Conservation (phyloP, 2,888 invertebrate genomes). For the Tridacna crocea region DNA sequence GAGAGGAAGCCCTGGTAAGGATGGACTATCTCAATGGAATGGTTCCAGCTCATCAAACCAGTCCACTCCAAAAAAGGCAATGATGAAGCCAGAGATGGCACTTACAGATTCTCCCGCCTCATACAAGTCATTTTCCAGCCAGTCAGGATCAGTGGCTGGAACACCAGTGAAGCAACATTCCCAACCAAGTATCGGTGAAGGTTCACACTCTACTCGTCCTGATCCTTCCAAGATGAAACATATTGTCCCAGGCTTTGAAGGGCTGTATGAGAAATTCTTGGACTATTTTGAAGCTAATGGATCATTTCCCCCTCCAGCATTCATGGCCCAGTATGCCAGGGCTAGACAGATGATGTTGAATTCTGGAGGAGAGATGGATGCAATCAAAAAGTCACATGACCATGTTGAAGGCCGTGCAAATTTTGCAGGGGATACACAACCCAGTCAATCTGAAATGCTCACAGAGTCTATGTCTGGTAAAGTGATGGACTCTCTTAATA, state of each 20-base stretch:
- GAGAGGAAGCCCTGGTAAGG: conserved; percentile 12
- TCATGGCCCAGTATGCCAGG: conserved; percentile 48
- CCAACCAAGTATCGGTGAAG: no score
- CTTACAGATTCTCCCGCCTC: conserved; percentile 59
- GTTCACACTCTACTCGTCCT: no score
- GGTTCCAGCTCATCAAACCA: conserved; percentile 58
- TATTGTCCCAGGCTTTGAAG: conserved; percentile 63
- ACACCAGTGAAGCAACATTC: conserved; percentile 45
- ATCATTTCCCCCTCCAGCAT: conserved; percentile 73
- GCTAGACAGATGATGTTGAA: conserved; percentile 7
- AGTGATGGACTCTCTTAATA: no score
- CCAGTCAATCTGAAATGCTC: no score
- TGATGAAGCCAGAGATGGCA: conserved; percentile 26
- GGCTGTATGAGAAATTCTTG: conserved; percentile 77
- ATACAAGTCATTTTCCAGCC: conserved; percentile 50
- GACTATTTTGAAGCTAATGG: conserved; percentile 77
- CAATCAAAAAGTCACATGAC: not conserved
- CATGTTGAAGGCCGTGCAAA: not conserved
- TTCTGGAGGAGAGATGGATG: not conserved
- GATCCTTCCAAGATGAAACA: no score
- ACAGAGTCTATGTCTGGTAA: no score
- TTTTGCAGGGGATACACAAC: no score
- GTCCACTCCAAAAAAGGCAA: conserved; percentile 53
- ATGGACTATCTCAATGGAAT: conserved; percentile 36
- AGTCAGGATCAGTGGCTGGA: conserved; percentile 31